Base-by-base conservation (phyloP, 2,888 invertebrate genomes). In the Oconnorella tubifera region DNA sequence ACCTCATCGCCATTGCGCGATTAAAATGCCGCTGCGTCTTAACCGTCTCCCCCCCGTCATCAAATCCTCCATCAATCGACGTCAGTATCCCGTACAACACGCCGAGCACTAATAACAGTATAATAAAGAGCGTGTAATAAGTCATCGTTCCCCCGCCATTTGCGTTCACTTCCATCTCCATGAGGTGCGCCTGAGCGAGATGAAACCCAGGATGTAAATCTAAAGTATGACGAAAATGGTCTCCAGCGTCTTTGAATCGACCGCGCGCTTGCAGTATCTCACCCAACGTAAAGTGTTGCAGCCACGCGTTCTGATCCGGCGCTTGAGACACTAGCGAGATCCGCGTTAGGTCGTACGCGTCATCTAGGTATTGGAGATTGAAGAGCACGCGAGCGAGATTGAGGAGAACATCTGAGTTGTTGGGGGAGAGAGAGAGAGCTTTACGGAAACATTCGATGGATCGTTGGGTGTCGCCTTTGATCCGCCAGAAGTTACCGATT, bases 221-320 rank as follows among this genome's bases (percentile, higher is more conserved):
- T 59, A 92, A 83, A 31, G 91, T 89, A 77, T 91, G 91, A 73
- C 89, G 86, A 70, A 92, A 85, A 82, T 92, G 91, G 69, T 90
- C 86, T 49, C 89, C 87, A 49, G 92, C 92, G 83, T 92, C 92
- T 84, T 91, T 88, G 83, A 90, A 90, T 78, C 91, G 91, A 73
- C 92, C 92, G 77, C 91, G 91, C 0, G 91, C 90, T 83, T 91
- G 92, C 78, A 92, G 90, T 80, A 93, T 92, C 83, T 93, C 92
- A 3, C 92, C 92, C 62, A 93, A 86, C 3, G 92, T 92, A 80
- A 92, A 91, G 84, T 92, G 91, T 82, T 92, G 92, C 77, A 91
- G 90, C 92, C 92, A 92, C 1, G 91, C 89, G 78, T 89, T 90
- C 77, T 90, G 89, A 77, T 91, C 91, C 0, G 90, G 89, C 32